Evolutionary conservation across 2,888 invertebrate species (phyloP).

Genomic region (Pachymerium ferrugineum): DNA sequence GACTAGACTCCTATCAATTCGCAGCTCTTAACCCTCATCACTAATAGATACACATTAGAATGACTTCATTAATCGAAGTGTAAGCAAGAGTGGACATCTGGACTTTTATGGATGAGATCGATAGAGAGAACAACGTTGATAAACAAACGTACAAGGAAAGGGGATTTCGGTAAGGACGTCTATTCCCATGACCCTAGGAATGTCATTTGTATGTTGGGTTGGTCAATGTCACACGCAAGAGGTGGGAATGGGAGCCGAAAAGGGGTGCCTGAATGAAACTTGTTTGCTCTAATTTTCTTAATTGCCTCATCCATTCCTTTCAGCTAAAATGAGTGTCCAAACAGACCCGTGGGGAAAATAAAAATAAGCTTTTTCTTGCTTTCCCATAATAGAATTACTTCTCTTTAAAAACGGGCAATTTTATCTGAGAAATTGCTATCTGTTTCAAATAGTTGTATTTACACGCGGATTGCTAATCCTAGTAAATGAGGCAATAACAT

Average conservation of each 20-base stretch:
- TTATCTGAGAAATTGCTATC: too few relatives aligned
- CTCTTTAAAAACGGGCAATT: too few relatives aligned
- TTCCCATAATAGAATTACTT: too few relatives aligned
- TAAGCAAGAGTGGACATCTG: neutral
- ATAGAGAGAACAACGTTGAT: neutral
- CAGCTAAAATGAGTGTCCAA: conserved; percentile 6
- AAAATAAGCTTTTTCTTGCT: neutral
- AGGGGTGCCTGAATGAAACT: conserved; percentile 12
- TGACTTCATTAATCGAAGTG: neutral
- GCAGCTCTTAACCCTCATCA: neutral
- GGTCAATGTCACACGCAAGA: conserved; percentile 1
- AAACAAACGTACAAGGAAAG: conserved; percentile 4
- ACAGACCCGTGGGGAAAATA: neutral
- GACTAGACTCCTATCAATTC: neutral
- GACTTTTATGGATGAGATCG: too few relatives aligned
- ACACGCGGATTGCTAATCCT: too few relatives aligned
- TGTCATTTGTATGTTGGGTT: conserved; percentile 19
- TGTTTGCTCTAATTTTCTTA: neutral
- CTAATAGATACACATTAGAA: neutral
- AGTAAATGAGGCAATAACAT: too few relatives aligned
- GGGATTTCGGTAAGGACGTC: neutral
- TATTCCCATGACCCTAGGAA: conserved; percentile 5
- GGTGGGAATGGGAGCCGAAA: neutral
- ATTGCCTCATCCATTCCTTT: conserved; percentile 2
- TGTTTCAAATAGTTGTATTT: too few relatives aligned